A percentile compares a stretch with the other conserved stretches of the same genome.
These are phyloP conservation scores for Brachypalpus laphriformis DNA, from an alignment of 2,888 invertebrate species.

Conservation along the genomic window DNA sequence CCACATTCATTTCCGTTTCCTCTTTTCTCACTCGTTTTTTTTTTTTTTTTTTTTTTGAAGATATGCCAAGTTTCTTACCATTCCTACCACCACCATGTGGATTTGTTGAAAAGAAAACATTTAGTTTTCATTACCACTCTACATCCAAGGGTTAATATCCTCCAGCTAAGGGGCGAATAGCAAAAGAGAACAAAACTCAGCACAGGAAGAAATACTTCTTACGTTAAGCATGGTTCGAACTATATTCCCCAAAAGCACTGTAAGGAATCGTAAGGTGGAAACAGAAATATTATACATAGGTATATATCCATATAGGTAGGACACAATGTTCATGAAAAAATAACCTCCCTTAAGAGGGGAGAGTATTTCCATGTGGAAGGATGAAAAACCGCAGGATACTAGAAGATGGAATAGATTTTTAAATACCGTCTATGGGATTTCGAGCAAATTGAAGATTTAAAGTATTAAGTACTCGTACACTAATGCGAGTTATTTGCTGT, in stretches of 20 bases:
- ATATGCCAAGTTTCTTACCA: no score
- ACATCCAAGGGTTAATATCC: background rate
- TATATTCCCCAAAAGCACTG: background rate
- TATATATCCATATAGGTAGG: no score
- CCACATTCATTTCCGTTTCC: conserved; percentile 42
- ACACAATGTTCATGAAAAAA: conserved; percentile 3
- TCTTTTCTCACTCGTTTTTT: background rate
- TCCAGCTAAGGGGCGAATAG: background rate
- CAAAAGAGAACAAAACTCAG: background rate
- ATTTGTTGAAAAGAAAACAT: background rate
- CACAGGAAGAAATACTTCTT: background rate
- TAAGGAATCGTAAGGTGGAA: background rate
- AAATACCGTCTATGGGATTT: background rate
- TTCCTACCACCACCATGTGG: no score
- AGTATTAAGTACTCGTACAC: conserved; percentile 14
- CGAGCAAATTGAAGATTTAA: conserved; percentile 47
- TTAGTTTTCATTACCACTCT: background rate
- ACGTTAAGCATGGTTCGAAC: background rate
- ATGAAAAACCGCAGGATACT: no score
- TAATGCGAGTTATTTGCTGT: conserved; percentile 43
- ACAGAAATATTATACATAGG: no score
- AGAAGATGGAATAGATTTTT: conserved; percentile 35
- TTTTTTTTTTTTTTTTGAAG: no score
- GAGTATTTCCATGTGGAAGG: no score
- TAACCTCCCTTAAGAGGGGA: background rate